Percentiles rank a stretch among this genome's conserved stretches.
phyloP scores from a whole-genome alignment of 2,888 invertebrate species.

The Troides aeacus region DNA sequence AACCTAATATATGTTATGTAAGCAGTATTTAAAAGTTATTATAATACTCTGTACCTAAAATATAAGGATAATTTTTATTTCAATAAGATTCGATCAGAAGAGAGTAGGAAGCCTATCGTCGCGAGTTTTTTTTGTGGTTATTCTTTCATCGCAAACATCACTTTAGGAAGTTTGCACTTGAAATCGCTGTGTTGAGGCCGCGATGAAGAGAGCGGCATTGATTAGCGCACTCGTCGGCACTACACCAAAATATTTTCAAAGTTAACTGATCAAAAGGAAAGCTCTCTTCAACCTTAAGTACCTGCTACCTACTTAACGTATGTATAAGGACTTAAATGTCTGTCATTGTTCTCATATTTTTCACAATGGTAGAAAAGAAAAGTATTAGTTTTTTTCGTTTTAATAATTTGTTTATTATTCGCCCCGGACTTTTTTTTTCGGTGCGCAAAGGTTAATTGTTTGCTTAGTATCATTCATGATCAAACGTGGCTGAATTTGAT shows the following conservation, averaged over 20 bases:
- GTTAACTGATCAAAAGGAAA: conserved; percentile 65
- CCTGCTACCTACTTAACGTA: conserved; percentile 27
- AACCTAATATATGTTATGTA: neutral
- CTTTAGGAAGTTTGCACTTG: conserved; percentile 28
- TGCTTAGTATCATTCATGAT: too few relatives aligned
- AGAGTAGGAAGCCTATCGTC: conserved; percentile 1
- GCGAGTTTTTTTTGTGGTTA: conserved; percentile 13
- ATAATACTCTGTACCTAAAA: neutral
- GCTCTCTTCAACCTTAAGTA: conserved; percentile 39
- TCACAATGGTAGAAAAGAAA: neutral
- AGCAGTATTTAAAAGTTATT: neutral
- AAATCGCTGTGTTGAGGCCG: conserved; percentile 30
- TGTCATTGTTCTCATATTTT: conserved; percentile 4
- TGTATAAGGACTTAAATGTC: conserved; percentile 32
- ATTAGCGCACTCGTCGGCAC: conserved; percentile 37
- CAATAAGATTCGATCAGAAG: neutral
- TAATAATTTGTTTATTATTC: too few relatives aligned
- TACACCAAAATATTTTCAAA: conserved; percentile 52
- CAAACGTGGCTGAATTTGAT: too few relatives aligned
- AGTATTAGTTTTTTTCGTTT: too few relatives aligned
- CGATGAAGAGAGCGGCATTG: conserved; percentile 38
- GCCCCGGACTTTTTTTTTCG: too few relatives aligned
- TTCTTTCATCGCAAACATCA: conserved; percentile 18
- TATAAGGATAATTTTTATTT: neutral
- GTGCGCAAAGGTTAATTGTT: too few relatives aligned